These are phyloP conservation scores for Catocala fraxini DNA, from an alignment of 2,888 invertebrate species.

Conservation along the genomic window DNA sequence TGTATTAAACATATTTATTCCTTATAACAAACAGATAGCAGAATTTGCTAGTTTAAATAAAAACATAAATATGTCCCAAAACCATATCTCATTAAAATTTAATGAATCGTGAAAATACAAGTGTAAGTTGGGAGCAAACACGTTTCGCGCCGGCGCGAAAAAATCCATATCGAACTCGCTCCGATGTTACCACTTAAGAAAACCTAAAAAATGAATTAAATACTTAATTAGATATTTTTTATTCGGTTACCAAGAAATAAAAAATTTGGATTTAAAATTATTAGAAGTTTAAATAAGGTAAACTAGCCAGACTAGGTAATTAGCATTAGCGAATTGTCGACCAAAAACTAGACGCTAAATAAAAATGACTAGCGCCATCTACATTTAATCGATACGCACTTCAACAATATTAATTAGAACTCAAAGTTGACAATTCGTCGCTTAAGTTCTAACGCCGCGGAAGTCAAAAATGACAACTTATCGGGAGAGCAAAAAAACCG, in stretches of 20 bases:
- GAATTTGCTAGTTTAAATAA: constrained; percentile 5
- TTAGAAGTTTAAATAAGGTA: no score
- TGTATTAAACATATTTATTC: constrained; percentile 23
- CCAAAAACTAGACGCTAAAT: neutral
- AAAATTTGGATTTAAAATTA: no score
- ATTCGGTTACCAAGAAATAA: no score
- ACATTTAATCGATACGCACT: neutral
- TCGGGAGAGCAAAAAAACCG: no score
- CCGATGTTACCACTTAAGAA: constrained; percentile 37
- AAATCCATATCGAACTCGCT: constrained; percentile 70
- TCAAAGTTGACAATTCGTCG: no score
- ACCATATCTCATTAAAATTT: constrained; percentile 27
- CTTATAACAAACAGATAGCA: constrained; percentile 4
- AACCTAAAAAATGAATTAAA: constrained; percentile 10
- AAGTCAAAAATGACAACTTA: no score
- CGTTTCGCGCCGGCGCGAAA: constrained; percentile 86
- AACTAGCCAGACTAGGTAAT: no score
- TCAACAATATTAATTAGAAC: no score
- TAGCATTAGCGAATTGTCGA: no score
- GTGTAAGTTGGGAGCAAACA: constrained; percentile 54
- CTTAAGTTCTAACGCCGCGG: no score
- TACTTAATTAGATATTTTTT: neutral
- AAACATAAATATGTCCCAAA: constrained; percentile 14
- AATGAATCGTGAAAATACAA: constrained; percentile 30
- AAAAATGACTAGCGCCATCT: neutral